Evolutionary conservation across 2,797 vertebrate genomes (phyloP), one percentile per base, ranked within the genome.

Genomic region (Taenioides sp.): DNA sequence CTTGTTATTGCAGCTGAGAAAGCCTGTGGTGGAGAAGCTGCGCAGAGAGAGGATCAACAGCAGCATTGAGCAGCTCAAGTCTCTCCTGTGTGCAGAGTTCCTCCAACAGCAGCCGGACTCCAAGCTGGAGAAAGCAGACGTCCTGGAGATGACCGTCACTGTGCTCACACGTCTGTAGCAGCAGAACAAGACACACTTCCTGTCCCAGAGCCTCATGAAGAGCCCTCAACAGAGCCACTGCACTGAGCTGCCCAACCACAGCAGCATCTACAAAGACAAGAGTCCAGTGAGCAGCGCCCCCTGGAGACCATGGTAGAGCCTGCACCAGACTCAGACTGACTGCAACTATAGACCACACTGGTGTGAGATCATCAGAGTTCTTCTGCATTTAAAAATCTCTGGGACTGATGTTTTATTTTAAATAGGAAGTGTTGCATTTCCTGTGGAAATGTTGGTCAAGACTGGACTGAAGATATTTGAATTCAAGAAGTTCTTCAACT

Each of bases 21-120:
- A 90, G 64, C 92, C 93, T 0, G 82, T 94, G 81, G 95, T 95
- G 88, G 95, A 96, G 85, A 95, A 95, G 78, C 82, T 92, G 89
- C 88, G 87, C 72, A 86, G 87, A 86, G 90, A 91, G 84, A 71
- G 86, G 65, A 91, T 92, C 84, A 91, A 91, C 87, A 89, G 83
- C 86, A 84, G 87, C 83, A 88, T 88, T 55, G 87, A 90, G 81
- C 88, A 88, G 81, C 85, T 89, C 75, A 85, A 82, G 77, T 74
- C 69, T 79, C 81, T 91, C 69, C 80, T 90, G 81, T 76, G 88
- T 91, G 87, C 92, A 92, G 81, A 93, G 79, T 90, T 93, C 82
- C 86, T 89, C 67, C 85, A 88, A 71, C 85, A 89, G 65, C 84
- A 90, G 67, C 85, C 91, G 65, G 88, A 92, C 77, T 92, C 92